phyloP scores from a whole-genome alignment of 1,140 invertebrate species.

The Lepidurus apus region DNA sequence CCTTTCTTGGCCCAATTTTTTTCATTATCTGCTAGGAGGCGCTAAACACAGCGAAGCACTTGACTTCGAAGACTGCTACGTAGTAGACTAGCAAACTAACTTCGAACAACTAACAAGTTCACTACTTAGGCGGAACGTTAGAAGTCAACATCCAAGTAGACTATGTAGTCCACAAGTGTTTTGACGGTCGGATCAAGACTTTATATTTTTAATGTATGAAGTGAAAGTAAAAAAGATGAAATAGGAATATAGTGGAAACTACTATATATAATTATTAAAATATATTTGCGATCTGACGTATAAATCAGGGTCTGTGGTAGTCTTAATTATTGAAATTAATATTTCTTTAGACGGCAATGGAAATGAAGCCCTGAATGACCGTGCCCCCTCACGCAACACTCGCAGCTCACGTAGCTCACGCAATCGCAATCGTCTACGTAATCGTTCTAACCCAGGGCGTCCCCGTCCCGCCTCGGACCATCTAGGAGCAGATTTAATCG shows the following conservation, averaged over 20 bases:
- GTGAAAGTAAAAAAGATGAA: too few relatives aligned
- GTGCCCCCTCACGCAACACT: neutral
- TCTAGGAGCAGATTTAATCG: constrained; percentile 4
- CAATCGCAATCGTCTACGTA: constrained; percentile 28
- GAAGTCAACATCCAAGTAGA: neutral
- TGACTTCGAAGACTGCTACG: neutral
- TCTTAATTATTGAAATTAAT: neutral
- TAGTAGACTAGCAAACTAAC: neutral
- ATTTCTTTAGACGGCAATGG: neutral
- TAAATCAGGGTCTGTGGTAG: too few relatives aligned
- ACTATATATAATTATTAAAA: too few relatives aligned
- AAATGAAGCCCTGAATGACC: neutral
- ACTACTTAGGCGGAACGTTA: too few relatives aligned
- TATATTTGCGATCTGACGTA: too few relatives aligned
- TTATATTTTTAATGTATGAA: too few relatives aligned
- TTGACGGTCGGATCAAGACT: too few relatives aligned
- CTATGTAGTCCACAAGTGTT: neutral
- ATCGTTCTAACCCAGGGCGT: constrained; percentile 16
- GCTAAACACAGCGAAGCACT: neutral
- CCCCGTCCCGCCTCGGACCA: constrained; percentile 24
- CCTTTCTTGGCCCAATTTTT: too few relatives aligned
- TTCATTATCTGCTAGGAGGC: too few relatives aligned
- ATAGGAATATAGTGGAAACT: too few relatives aligned
- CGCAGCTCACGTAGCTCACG: constrained; percentile 28
- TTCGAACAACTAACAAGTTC: neutral